These are phyloP conservation scores for Desoria tigrina DNA, from an alignment of 2,888 invertebrate genomes.

Conservation along the genomic window DNA sequence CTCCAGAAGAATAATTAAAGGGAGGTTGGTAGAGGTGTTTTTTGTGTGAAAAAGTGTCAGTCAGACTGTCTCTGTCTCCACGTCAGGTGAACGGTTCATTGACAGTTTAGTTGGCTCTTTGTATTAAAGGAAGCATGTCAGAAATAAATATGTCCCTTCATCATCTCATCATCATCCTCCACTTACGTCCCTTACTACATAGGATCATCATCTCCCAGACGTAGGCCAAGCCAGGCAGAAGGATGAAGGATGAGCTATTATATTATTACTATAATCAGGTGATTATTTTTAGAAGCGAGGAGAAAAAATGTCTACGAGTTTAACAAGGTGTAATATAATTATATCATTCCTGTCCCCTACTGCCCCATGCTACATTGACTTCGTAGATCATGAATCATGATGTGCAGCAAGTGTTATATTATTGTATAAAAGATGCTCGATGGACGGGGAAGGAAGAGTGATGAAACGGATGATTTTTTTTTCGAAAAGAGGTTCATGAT, in stretches of 20 bases:
- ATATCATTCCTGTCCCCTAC: slow-evolving; percentile 17
- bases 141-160: slow-evolving; percentile 36
- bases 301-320: slow-evolving; percentile 33
- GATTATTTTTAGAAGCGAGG: slow-evolving; percentile 28
- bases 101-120: slow-evolving; percentile 33
- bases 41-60: slow-evolving; percentile 23
- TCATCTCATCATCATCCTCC: slow-evolving; percentile 17
- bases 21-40: background rate
- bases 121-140: slow-evolving; percentile 27
- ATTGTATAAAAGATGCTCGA: no score
- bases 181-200: slow-evolving; percentile 15
- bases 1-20: slow-evolving; percentile 6
- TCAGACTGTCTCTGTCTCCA: slow-evolving; percentile 18
- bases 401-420: no score
- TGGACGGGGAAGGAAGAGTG: slow-evolving; percentile 24
- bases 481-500: slow-evolving; percentile 21
- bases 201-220: background rate
- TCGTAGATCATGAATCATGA: no score
- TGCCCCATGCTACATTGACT: no score
- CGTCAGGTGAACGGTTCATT: slow-evolving; percentile 33
- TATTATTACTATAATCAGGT: slow-evolving; percentile 37
- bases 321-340: slow-evolving; percentile 49
- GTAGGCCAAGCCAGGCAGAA: background rate
- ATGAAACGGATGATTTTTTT: slow-evolving; percentile 4
- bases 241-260: slow-evolving; percentile 12